Evolutionary conservation across 2,888 invertebrate genomes (phyloP).

Genomic region (Muscina levida): DNA sequence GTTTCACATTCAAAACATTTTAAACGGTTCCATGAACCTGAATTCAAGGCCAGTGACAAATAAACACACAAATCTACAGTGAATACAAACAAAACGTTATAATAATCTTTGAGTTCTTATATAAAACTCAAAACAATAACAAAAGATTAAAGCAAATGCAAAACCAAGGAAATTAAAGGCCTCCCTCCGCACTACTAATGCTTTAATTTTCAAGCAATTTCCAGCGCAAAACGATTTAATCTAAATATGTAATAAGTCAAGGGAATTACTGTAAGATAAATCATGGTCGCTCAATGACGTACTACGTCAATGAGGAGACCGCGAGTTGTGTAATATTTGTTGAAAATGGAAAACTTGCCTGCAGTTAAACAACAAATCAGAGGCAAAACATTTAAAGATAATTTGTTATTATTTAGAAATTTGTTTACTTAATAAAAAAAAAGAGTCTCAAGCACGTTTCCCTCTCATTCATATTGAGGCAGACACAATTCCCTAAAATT

Average conservation of each 20-base stretch:
- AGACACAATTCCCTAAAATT: no score
- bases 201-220: background rate
- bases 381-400: constrained; percentile 9
- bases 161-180: constrained; percentile 4
- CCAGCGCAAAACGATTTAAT: background rate
- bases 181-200: background rate
- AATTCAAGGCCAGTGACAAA: constrained; percentile 53
- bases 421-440: constrained; percentile 32
- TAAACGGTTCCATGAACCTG: constrained; percentile 41
- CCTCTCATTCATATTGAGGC: no score
- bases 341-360: no score
- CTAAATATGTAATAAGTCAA: no score
- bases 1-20: background rate
- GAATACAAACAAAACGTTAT: constrained; percentile 13
- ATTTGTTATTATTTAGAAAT: constrained; percentile 32
- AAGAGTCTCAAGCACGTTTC: no score
- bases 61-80: constrained; percentile 5
- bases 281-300: no score
- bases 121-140: background rate
- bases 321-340: no score
- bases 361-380: background rate
- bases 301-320: no score
- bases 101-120: background rate
- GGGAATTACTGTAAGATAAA: no score
- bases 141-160: constrained; percentile 8